Percentiles rank a stretch among this genome's conserved stretches.
Evolutionary conservation across 2,797 vertebrate species (phyloP).

Genomic region (Ara ararauna): DNA sequence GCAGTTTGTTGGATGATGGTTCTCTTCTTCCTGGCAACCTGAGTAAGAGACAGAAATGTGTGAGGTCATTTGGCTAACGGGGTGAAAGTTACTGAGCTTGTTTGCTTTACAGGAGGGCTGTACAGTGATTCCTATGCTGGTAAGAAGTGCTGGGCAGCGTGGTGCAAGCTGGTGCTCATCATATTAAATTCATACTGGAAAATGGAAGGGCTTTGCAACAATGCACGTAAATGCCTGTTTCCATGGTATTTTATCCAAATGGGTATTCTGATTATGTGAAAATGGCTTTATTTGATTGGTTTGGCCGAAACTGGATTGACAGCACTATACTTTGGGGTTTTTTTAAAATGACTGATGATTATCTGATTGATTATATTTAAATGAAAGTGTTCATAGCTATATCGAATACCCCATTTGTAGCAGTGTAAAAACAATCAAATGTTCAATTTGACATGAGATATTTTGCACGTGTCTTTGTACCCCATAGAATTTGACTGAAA

Average conservation of each 20-base stretch:
- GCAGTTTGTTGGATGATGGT: conserved; percentile 75
- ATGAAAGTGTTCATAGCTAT: neutral
- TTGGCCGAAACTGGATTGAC: neutral
- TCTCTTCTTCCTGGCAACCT: conserved; percentile 62
- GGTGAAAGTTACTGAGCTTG: neutral
- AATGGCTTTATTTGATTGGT: neutral
- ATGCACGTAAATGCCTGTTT: neutral
- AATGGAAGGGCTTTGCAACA: neutral
- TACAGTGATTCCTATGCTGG: neutral
- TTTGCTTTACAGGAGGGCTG: neutral
- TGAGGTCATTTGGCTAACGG: neutral
- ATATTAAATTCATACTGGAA: neutral
- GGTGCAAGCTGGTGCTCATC: neutral
- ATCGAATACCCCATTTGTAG: neutral
- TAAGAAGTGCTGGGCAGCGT: neutral
- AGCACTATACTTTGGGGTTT: neutral
- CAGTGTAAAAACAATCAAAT: neutral
- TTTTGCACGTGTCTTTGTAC: neutral
- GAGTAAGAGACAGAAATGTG: conserved; percentile 48
- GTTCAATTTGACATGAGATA: neutral
- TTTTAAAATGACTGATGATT: neutral
- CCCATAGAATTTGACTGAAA: neutral
- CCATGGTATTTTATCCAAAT: neutral
- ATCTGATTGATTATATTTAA: neutral
- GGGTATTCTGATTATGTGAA: neutral